phyloP scores from a whole-genome alignment of 37 sponge, comb jelly and placozoan species.

The Petrosia ficiformis region DNA sequence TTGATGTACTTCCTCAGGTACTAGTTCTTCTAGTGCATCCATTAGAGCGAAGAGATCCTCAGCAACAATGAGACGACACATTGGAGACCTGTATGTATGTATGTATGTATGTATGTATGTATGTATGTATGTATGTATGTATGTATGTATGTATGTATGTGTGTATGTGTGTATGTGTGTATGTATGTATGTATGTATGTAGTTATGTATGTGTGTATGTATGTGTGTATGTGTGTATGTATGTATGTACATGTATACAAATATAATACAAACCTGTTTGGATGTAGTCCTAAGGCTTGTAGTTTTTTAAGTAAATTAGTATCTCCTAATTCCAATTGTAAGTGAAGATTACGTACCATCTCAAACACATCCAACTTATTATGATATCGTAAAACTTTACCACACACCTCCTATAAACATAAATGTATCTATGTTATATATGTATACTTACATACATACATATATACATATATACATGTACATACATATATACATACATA shows the following conservation, averaged over 20 bases:
- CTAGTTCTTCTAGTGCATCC: conserved; percentile 66
- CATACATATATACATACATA: not conserved
- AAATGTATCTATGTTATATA: not conserved
- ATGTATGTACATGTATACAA: not conserved
- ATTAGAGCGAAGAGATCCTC: conserved; percentile 64
- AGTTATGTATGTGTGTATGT: too few species aligned
- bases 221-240: too few species aligned
- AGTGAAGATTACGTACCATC: conserved; percentile 51
- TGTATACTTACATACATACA: not conserved
- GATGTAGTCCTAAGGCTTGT: conserved; percentile 63
- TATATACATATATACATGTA: not conserved
- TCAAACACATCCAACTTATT: conserved; percentile 60
- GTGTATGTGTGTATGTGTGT: too few species aligned
- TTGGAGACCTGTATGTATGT: conserved; percentile 63
- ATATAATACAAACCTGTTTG: conserved; percentile 49
- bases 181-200: too few species aligned
- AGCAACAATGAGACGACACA: conserved; percentile 48
- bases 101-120: too few species aligned
- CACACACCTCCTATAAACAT: conserved; percentile 2
- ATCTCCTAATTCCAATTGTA: conserved; percentile 41
- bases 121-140: not conserved
- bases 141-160: too few species aligned
- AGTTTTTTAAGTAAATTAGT: conserved; percentile 50
- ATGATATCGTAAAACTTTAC: conserved; percentile 36
- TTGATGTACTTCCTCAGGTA: conserved; percentile 65